Evolutionary conservation across 92 coral and sea anemone species (phyloP).

Genomic region (Paragorgia papillata): DNA sequence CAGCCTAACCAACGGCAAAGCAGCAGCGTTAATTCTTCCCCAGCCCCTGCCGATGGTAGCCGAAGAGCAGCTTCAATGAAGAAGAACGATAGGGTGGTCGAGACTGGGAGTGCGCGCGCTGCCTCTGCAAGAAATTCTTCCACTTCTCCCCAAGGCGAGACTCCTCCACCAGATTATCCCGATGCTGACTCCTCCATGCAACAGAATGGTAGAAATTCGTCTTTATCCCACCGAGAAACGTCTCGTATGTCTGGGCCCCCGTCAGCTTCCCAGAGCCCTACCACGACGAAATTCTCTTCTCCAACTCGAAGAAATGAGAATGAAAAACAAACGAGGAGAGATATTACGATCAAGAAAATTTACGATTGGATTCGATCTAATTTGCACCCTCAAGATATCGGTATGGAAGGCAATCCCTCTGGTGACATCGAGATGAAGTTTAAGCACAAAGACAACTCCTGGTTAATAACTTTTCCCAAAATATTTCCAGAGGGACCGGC

Average conservation of each 20-base stretch:
- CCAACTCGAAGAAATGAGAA: background rate
- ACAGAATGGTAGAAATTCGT: background rate
- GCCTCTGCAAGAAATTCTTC: too few species aligned
- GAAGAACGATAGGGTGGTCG: background rate
- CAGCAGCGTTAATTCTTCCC: too few species aligned
- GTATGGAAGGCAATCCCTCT: background rate
- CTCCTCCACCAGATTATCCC: background rate
- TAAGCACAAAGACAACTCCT: slow-evolving; percentile 14
- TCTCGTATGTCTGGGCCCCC: too few species aligned
- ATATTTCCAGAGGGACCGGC: slow-evolving; percentile 21
- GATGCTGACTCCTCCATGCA: background rate
- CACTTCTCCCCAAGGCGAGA: too few species aligned
- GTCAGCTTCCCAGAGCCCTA: background rate
- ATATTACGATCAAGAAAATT: background rate
- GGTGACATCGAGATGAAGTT: slow-evolving; percentile 30
- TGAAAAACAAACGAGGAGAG: background rate
- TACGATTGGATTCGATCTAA: background rate
- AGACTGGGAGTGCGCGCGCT: background rate
- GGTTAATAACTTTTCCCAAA: background rate
- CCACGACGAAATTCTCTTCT: background rate
- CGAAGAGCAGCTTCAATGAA: background rate
- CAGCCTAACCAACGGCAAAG: too few species aligned
- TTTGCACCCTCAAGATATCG: background rate
- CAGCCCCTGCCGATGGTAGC: background rate
- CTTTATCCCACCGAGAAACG: background rate